Evolutionary conservation across 2,797 vertebrate species (phyloP).

Genomic region (Pterois miles): DNA sequence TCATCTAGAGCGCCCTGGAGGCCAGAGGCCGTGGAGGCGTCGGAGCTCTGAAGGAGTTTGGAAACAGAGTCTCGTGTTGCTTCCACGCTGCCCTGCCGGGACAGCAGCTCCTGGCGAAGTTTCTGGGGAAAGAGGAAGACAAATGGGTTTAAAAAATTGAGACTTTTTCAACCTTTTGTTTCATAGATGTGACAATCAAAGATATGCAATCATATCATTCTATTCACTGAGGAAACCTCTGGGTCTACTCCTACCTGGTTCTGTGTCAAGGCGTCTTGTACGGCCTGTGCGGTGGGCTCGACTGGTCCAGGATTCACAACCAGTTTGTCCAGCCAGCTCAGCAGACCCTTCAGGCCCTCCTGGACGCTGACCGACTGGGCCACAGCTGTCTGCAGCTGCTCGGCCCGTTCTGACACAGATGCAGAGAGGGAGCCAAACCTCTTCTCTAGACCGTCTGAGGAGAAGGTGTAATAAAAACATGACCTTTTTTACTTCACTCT

Average conservation of each 20-base stretch:
- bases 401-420: conserved; percentile 86
- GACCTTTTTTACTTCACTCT: not conserved
- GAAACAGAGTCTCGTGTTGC: conserved; percentile 91
- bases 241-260: conserved; percentile 82
- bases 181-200: not conserved
- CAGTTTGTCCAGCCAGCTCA: conserved; percentile 88
- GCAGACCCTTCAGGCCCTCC: conserved; percentile 91
- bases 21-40: conserved; percentile 84
- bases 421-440: conserved; percentile 88
- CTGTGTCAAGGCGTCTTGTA: conserved; percentile 92
- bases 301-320: conserved; percentile 80
- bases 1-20: conserved; percentile 87
- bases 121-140: conserved; percentile 80
- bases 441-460: conserved; percentile 86
- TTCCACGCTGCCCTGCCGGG: conserved; percentile 93
- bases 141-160: not conserved
- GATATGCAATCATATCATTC: not conserved
- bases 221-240: not conserved
- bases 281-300: conserved; percentile 83
- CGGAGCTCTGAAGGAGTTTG: conserved; percentile 87
- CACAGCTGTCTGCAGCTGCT: conserved; percentile 94
- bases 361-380: conserved; percentile 96
- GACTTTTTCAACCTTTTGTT: no score
- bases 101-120: conserved; percentile 93
- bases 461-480: not conserved